A percentile compares a stretch with the other conserved stretches of the same genome.
Evolutionary conservation across 2,113 vertebrate genomes (phyloP).

Genomic region (Dendropsophus ebraccatus): DNA sequence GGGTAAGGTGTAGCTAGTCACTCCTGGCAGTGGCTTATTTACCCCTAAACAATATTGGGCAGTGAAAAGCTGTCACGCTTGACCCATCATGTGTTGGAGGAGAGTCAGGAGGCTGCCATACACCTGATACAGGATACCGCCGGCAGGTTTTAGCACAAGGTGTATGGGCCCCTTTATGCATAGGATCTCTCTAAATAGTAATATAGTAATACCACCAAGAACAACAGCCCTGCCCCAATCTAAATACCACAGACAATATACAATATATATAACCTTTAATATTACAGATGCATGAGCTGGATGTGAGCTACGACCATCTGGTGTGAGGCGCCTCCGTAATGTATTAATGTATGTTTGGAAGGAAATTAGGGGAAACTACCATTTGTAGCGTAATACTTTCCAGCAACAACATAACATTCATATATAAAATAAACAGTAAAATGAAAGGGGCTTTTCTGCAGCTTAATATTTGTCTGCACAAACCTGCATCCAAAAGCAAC

Average conservation of each 20-base stretch:
- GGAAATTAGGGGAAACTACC: conserved; percentile 18
- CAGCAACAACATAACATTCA: conserved; percentile 21
- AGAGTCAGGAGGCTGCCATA: no score
- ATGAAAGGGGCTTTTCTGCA: conserved; percentile 19
- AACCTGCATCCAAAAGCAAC: conserved; percentile 25
- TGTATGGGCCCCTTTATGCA: no score
- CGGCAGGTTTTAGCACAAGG: no score
- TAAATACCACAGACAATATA: background rate
- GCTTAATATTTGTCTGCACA: conserved; percentile 22
- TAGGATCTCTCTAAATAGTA: no score
- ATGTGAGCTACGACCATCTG: background rate
- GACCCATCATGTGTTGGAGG: no score
- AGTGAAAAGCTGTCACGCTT: no score
- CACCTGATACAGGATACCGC: no score
- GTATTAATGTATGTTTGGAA: background rate
- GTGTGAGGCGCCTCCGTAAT: background rate
- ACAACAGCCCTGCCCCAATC: background rate
- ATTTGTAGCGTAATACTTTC: conserved; percentile 2
- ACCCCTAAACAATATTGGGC: no score
- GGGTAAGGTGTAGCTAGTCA: no score
- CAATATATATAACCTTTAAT: background rate
- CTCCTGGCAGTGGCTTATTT: no score
- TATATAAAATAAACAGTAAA: conserved; percentile 19
- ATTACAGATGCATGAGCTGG: background rate
- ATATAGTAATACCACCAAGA: no score